phyloP scores from a whole-genome alignment of 2,113 vertebrate species.

The Rattus rattus region DNA sequence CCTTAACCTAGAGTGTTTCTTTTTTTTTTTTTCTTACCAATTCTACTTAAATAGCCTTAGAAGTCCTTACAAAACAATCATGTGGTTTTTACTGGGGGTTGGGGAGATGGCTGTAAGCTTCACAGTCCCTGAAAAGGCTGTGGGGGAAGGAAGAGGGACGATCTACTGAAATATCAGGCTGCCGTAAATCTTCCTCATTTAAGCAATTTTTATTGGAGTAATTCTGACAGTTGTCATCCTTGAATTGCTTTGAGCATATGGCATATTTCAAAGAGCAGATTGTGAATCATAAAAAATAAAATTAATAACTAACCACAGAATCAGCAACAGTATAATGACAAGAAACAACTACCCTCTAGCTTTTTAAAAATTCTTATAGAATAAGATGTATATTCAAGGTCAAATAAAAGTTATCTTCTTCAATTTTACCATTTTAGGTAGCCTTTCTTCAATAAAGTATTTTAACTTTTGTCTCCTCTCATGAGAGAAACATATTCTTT shows the following conservation, averaged over 20 bases:
- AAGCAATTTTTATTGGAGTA: slow-evolving; percentile 95
- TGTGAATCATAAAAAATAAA: slow-evolving; percentile 98
- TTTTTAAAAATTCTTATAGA: slow-evolving; percentile 87
- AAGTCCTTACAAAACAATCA: slow-evolving; percentile 76
- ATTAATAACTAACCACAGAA: slow-evolving; percentile 95
- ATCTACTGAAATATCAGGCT: slow-evolving; percentile 87
- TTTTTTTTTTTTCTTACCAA: not conserved
- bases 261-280: slow-evolving; percentile 97
- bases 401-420: slow-evolving; percentile 88
- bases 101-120: slow-evolving; percentile 73
- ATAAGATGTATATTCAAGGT: slow-evolving; percentile 90
- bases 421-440: slow-evolving; percentile 59
- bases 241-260: slow-evolving; percentile 97
- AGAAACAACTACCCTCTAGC: slow-evolving; percentile 90
- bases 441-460: slow-evolving; percentile 64
- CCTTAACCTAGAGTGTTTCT: slow-evolving; percentile 59
- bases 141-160: slow-evolving; percentile 78
- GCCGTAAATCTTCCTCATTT: slow-evolving; percentile 96
- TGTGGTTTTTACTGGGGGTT: slow-evolving; percentile 79
- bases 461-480: slow-evolving; percentile 28
- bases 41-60: slow-evolving; percentile 76
- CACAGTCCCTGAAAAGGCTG: slow-evolving; percentile 77
- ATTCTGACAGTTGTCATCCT: slow-evolving; percentile 96
- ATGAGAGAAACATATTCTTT: slow-evolving; percentile 32
- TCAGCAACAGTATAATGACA: slow-evolving; percentile 93